Conservation (phyloP, 2,888 invertebrate species). For the Callyntrura sp. region DNA sequence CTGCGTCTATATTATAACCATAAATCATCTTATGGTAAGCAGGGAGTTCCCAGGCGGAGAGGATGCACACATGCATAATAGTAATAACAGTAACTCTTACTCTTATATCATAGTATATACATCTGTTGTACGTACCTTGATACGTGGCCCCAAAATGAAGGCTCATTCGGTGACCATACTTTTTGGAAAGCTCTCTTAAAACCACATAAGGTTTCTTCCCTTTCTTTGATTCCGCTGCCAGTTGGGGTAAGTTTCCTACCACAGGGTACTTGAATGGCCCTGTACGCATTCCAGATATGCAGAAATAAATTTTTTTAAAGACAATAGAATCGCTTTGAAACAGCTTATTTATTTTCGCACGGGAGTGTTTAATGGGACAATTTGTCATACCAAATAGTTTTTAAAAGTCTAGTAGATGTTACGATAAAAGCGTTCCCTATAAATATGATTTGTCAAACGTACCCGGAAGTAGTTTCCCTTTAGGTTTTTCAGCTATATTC, state of each 20-base stretch:
- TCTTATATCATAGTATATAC: background rate
- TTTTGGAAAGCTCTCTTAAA: slow-evolving; percentile 70
- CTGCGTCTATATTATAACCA: background rate
- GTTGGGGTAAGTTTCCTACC: slow-evolving; percentile 78
- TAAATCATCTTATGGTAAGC: slow-evolving; percentile 61
- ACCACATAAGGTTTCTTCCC: slow-evolving; percentile 76
- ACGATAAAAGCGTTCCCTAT: no score
- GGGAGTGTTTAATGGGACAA: no score
- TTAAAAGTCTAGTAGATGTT: no score
- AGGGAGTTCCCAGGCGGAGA: no score
- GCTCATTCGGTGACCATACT: slow-evolving; percentile 80
- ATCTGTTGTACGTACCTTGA: slow-evolving; percentile 69
- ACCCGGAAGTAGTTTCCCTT: slow-evolving; percentile 74
- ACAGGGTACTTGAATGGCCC: slow-evolving; percentile 70
- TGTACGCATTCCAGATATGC: no score
- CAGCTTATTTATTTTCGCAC: no score
- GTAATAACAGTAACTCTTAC: background rate
- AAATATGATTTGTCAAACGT: no score
- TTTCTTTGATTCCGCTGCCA: slow-evolving; percentile 65
- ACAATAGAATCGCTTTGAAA: no score
- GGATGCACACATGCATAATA: no score
- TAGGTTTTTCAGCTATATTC: slow-evolving; percentile 15
- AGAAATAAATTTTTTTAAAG: no score
- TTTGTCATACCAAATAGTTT: background rate
- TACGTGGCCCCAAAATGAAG: slow-evolving; percentile 79